Evolutionary conservation across 2,888 invertebrate species (phyloP).

Genomic region (Drosophila vallismaia): DNA sequence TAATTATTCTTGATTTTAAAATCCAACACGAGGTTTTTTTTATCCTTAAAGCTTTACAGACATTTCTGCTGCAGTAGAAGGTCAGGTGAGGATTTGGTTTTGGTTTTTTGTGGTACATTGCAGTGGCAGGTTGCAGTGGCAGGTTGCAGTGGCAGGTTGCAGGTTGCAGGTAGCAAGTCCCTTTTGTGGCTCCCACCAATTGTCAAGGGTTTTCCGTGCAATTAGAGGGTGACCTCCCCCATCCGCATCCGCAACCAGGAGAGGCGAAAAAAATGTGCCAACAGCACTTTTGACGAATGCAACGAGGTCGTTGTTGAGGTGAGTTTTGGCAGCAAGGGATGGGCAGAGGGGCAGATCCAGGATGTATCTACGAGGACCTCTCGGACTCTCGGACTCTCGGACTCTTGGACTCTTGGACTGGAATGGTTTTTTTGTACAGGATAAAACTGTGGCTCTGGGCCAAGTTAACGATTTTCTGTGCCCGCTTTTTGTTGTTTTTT

Average conservation of each 20-base stretch:
- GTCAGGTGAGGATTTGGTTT: conserved; percentile 3
- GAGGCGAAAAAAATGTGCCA: conserved; percentile 47
- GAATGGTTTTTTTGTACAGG: conserved; percentile 18
- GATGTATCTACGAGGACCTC: not conserved
- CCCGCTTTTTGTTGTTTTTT: conserved; percentile 31
- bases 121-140: conserved; percentile 7
- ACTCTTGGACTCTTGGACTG: not conserved
- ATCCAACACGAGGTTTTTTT: too few species aligned
- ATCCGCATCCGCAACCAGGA: conserved; percentile 44
- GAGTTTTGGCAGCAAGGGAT: conserved; percentile 11
- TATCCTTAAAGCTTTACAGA: too few species aligned
- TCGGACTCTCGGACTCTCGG: not conserved
- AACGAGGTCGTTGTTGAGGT: conserved; percentile 58
- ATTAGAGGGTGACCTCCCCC: conserved; percentile 48
- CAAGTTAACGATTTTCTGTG: conserved; percentile 68
- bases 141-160: conserved; percentile 2
- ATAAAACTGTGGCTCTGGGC: conserved; percentile 26
- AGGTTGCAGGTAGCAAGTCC: conserved; percentile 8
- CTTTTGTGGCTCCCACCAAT: conserved; percentile 17
- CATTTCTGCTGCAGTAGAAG: not conserved
- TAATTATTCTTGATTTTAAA: too few species aligned
- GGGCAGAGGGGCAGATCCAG: not conserved
- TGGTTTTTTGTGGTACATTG: not conserved
- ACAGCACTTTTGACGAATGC: conserved; percentile 67
- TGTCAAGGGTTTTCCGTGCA: conserved; percentile 37